Base-by-base conservation (phyloP, 2,797 vertebrate genomes). In the Thunnus albacares region DNA sequence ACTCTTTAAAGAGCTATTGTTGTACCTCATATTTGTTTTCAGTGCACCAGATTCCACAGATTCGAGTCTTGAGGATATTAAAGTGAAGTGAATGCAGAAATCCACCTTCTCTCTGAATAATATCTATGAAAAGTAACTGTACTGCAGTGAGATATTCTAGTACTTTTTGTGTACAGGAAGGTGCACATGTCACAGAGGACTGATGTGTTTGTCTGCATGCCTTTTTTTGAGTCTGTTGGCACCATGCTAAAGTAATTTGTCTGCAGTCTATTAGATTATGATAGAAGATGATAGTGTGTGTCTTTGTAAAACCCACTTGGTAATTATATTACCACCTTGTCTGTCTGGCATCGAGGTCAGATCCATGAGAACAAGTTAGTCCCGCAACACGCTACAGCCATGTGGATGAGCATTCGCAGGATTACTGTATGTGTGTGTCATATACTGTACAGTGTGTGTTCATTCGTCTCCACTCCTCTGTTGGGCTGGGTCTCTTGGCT, bases 281-380 rank as follows among this genome's bases (percentile, higher is more conserved):
- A 57, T 74, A 83, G 74, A 87, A 85, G 87, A 89, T 81, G 65
- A 87, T 91, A 81, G 83, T 58, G 75, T 84, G 77, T 84, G 75
- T 90, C 85, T 86, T 83, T 87, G 75, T 85, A 76, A 91, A 91
- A 87, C n/a, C 81, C 73, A 82, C 84, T 72, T 67, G 77, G 72
- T 93, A 93, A 94, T 93, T 80, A 67, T 85, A 89, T 93, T 93
- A 90, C 87, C 82, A 71, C 89, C 86, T 83, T 68, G 62, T 84
- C 82, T 83, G 84, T 84, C 75, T 84, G 84, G 67, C 83, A 59
- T 35, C 12, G 17, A 87, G 68, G 79, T 87, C 73, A 71, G 57
- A 81, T 68, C 76, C 70, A 84, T 8, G 7, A 84, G 75, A 80
- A 58, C 51, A 26, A 68, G 68, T 43, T 53, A 38, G 71, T 60